Base-by-base conservation (phyloP, 2,888 invertebrate species). In the Lasiommata megera region DNA sequence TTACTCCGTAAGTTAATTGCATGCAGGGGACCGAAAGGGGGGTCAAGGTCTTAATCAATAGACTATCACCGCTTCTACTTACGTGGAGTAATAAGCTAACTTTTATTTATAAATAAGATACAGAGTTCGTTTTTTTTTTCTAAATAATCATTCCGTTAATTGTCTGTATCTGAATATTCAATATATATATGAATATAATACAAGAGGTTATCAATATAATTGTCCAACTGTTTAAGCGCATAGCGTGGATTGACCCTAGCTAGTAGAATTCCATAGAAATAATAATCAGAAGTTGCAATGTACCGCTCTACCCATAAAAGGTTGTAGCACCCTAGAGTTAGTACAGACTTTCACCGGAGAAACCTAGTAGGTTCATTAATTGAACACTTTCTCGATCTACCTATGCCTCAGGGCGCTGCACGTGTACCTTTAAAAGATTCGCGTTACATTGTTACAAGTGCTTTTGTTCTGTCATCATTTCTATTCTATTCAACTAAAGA, bases 341-440 rank as follows among this genome's bases (percentile, higher is more conserved):
- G 41, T 51, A 11, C 28, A 41, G 56, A 59, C 62, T 62, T 62
- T 62, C 62, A 54, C 62, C 51, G 36, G 59, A 51, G 62, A 59
- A 59, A 59, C 50, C 28, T 53, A 28, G 55, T 43, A 48, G 43
- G 52, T 38, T 41, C 29, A 34, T 56, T 55, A 51, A 62, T 59
- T 58, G 48, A 56, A 44, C 52, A 56, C 59, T 62, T 62, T 62
- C 62, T 54, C 62, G 59, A 50, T 56, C 36, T 51, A 54, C 29
- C 38, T n/a, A 29, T 29, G 54, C 53, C 56, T 40, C 47, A 55
- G 38, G 53, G 55, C 56, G 56, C 56, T 36, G 38, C 36, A 29
- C 34, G 47, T 28, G 38, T 23, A 9, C 14, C 48, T 48, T 48
- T 18, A 23, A 18, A 12, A 37, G 36, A 36, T 12, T 37, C 36